A percentile compares a stretch with the other conserved stretches of the same genome.
phyloP scores from a whole-genome alignment of 2,888 invertebrate species.

The Parnassius smintheus region DNA sequence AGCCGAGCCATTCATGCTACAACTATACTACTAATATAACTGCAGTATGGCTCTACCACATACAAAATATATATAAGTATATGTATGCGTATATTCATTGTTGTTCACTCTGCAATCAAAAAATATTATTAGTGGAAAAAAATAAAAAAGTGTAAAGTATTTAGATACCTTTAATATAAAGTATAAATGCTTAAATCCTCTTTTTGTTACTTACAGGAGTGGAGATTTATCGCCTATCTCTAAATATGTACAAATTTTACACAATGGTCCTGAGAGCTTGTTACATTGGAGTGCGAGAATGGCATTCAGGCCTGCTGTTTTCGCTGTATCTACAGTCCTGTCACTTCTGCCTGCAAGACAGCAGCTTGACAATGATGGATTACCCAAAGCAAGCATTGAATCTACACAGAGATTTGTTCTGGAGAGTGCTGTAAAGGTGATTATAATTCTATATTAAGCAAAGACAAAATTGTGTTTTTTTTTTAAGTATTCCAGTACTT shows the following conservation, averaged over 20 bases:
- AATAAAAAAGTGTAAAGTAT: no score
- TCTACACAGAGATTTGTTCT: constrained; percentile 66
- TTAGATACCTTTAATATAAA: no score
- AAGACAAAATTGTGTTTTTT: no score
- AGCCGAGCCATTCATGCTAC: no score
- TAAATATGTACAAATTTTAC: constrained; percentile 68
- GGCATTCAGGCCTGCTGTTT: constrained; percentile 65
- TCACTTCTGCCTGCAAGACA: constrained; percentile 58
- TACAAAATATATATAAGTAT: no score
- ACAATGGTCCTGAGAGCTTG: constrained; percentile 70
- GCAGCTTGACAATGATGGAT: constrained; percentile 56
- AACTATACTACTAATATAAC: no score
- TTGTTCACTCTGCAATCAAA: no score
- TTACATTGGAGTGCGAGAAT: constrained; percentile 67
- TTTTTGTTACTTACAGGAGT: constrained; percentile 44
- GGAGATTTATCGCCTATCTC: constrained; percentile 61
- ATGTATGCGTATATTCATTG: no score
- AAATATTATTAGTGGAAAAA: no score
- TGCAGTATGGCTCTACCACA: no score
- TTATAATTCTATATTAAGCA: neutral
- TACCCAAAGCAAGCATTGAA: constrained; percentile 67
- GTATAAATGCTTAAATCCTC: neutral
- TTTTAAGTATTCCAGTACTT: no score
- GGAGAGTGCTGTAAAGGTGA: constrained; percentile 66
- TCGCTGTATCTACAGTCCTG: constrained; percentile 62